Base-by-base conservation (phyloP, 2,113 vertebrate species). In the Herpailurus yagouaroundi region DNA sequence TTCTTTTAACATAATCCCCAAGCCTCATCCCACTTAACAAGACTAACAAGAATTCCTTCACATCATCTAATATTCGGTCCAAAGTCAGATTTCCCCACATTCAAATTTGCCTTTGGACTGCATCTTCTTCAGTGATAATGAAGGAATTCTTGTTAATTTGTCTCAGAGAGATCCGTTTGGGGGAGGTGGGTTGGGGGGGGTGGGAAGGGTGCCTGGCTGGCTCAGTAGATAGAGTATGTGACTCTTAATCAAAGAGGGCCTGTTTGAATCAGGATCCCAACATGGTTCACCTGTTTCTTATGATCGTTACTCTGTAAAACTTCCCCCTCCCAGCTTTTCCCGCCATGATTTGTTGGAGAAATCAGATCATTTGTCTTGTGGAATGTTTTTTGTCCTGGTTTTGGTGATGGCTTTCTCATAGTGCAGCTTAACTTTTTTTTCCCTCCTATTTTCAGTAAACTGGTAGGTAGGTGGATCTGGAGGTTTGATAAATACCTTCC, bases 101-200 rank as follows among this genome's bases (percentile, higher is more conserved):
- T 87, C 16, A 91, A 1, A 69, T 95, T 92, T 94, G 50, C 71
- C 71, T 92, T 68, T 71, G 38, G 66, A 52, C 23, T 77, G 45
- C 4, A 16, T 79, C 23, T 93, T 79, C 23, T 93, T 73, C 48
- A n/a, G 36, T 91, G 13, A 55, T 60, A 45, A 36, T 45, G n/a
- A 57, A 81, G 36, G 38, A 77, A 76, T 76, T 94, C 73, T 96
- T 86, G 14, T 94, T 96, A 52, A 74, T 83, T 83, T 80, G 36
- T 66, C 69, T 91, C 74, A 8, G 25, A 93, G 36, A 91, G 36
- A 7, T 94, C 36, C 48, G 64, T 23, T 96, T 60, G 63, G 71
- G 14, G 25, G 25, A 7, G 18, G 0, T 36, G 36, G 36, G 36
- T 36, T 36, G 36, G 2, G 4, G 25, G 9, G 6, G 3, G 23